Evolutionary conservation across 2,888 invertebrate species (phyloP).

Genomic region (Sinopyrophorus schimmeli): DNA sequence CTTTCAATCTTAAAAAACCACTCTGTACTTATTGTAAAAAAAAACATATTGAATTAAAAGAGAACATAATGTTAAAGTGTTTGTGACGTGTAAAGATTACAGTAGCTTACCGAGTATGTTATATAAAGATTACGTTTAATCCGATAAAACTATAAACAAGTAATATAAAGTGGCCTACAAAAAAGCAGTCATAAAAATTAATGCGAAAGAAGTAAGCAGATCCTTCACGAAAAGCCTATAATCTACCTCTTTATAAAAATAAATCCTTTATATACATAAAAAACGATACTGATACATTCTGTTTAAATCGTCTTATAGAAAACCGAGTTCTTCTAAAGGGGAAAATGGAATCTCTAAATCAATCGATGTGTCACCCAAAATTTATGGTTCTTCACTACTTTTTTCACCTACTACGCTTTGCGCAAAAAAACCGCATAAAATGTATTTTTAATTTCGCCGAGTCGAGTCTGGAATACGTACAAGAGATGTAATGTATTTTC

Average conservation of each 20-base stretch:
- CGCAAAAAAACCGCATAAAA: constrained; percentile 7
- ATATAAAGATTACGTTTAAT: no score
- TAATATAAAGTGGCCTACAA: not conserved
- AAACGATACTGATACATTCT: constrained; percentile 17
- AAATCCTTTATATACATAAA: constrained; percentile 15
- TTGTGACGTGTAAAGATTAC: no score
- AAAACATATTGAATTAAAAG: no score
- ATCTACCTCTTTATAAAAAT: constrained; percentile 11
- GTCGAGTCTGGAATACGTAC: not conserved
- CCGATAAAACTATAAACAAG: no score
- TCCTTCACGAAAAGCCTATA: constrained; percentile 14
- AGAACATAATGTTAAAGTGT: no score
- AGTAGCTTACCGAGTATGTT: no score
- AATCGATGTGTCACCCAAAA: constrained; percentile 14
- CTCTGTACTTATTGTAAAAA: no score
- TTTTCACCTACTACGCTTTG: no score
- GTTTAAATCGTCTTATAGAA: constrained; percentile 8
- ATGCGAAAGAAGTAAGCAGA: not conserved
- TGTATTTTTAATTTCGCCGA: constrained; percentile 6
- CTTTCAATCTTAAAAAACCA: no score
- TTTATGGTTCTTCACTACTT: no score
- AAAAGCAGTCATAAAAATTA: constrained; percentile 5
- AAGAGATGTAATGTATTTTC: not conserved
- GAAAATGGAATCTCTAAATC: constrained; percentile 19
- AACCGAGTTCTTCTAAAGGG: constrained; percentile 2